A percentile compares a stretch with the other conserved stretches of the same genome.
These are phyloP conservation scores for Pyralis farinalis DNA, from an alignment of 2,888 invertebrate genomes.

Conservation along the genomic window DNA sequence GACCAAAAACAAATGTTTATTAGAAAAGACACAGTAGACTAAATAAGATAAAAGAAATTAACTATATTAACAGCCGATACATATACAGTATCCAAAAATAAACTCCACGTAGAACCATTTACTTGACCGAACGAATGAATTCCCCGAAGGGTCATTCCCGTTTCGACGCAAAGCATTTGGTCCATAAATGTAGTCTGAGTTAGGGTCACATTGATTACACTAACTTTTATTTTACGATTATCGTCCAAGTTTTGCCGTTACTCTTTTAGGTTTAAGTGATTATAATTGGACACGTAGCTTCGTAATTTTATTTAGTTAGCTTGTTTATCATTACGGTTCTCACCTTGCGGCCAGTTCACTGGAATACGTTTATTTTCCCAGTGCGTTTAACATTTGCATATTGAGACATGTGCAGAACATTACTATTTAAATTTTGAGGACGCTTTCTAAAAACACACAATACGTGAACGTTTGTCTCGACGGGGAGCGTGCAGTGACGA, in stretches of 20 bases:
- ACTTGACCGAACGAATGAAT: slow-evolving; percentile 24
- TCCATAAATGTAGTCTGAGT: slow-evolving; percentile 13
- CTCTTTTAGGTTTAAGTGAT: slow-evolving; percentile 15
- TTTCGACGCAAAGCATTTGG: slow-evolving; percentile 21
- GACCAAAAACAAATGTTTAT: not conserved
- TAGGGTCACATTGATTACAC: slow-evolving; percentile 37
- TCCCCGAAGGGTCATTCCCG: slow-evolving; percentile 42
- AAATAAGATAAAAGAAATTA: not conserved
- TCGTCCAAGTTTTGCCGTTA: slow-evolving; percentile 28
- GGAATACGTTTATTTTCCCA: too few relatives aligned
- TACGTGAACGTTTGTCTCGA: too few relatives aligned
- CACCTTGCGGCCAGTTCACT: too few relatives aligned
- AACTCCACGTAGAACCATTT: slow-evolving; percentile 21
- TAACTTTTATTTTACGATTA: slow-evolving; percentile 42
- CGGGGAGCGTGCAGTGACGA: too few relatives aligned
- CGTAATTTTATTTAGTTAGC: not conserved
- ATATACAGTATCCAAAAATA: not conserved
- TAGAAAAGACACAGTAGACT: not conserved
- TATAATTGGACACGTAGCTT: slow-evolving; percentile 17
- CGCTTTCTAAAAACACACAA: too few relatives aligned
- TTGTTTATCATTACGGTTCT: not conserved
- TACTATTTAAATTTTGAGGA: too few relatives aligned
- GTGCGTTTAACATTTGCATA: too few relatives aligned
- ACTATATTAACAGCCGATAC: not conserved
- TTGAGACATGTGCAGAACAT: too few relatives aligned